Base-by-base conservation (phyloP, 2,888 invertebrate species). In the Clusia tigrina region DNA sequence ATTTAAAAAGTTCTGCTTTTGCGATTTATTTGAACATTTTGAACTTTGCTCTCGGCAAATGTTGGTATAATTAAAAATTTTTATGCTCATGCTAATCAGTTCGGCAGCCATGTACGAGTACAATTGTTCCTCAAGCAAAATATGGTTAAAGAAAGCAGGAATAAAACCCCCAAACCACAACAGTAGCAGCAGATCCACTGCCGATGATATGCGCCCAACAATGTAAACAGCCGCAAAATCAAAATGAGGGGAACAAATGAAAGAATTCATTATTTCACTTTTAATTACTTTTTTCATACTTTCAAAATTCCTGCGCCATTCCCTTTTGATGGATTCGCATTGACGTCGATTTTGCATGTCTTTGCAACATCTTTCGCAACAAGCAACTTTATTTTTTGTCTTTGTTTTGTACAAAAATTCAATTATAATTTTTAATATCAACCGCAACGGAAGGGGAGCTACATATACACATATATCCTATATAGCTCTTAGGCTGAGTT, bases 271-370 rank as follows among this genome's bases (percentile, higher is more conserved):
- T 80, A 78, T 80, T 74, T 78, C 71, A 75, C 69, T 79, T 79
- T 79, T 80, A 79, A 79, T 79, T 77, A 74, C 80, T 79, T 79
- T 79, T 76, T 78, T 78, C 78, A 74, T 80, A 79, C 78, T 79
- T 80, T 78, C 73, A 63, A 76, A 74, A 74, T 65, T 67, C 61
- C 58, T 70, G 68, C 70, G 70, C 66, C 69, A 68, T 38, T 32
- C 20, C 54, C 25, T 22, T 56, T 17, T 55, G 46, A 56, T 58
- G 53, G 42, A 37, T 48, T 56, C 23, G 46, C 20, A 42, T 61
- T 46, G 38, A 12, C 54, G 32, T 51, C 32, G 55, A 51, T 71
- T 78, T 78, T 73, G 74, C 78, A 79, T 77, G 79, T 74, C 74
- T 64, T 58, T 66, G 72, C 68, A 73, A 71, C 74, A 78, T 78